Evolutionary conservation across 2,888 invertebrate species (phyloP), one percentile per base, ranked within the genome.

Genomic region (Prenolepis imparis): DNA sequence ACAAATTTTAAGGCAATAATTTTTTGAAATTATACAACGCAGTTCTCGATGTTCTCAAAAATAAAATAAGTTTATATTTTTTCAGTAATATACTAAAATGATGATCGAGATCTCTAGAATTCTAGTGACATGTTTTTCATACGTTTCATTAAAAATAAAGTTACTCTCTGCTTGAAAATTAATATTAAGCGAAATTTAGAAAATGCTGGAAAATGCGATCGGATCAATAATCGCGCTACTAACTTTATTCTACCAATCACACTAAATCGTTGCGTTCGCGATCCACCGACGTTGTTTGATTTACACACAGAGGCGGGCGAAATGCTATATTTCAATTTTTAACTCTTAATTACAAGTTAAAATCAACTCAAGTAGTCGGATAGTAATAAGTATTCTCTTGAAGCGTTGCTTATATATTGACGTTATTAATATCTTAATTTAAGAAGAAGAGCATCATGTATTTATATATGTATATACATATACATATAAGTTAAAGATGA

Each of bases 191-290:
- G 1, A 18, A 59, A 59, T 77, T 57, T 28, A 59, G 44, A 72
- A 59, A 41, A 44, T 21, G 12, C n/a, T n/a, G 32, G 39, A 12
- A 44, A 21, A 70, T 44, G n/a, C 55, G n/a, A 57, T 36, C 11
- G 32, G 70, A 41, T 44, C 21, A 48, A 75, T 21, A 80, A 73
- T 59, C 44, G 73, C 73, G 73, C 73, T 11, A 24, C 28, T 73
- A 59, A 80, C 78, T 70, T 70, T 59, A 73, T 44, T 32, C 59
- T 80, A 80, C 73, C 73, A 73, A 80, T 72, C 78, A 72, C 78
- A 59, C 78, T 80, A 73, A 72, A 72, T 80, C 78, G 78, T 78
- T 78, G 59, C 78, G 24, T 80, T 80, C 73, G 44, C 52, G 59
- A 72, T 80, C 59, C 72, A 80, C 44, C 77, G 52, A 41, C 36